Conservation (phyloP, 2,888 invertebrate species). For the Spodoptera exigua region DNA sequence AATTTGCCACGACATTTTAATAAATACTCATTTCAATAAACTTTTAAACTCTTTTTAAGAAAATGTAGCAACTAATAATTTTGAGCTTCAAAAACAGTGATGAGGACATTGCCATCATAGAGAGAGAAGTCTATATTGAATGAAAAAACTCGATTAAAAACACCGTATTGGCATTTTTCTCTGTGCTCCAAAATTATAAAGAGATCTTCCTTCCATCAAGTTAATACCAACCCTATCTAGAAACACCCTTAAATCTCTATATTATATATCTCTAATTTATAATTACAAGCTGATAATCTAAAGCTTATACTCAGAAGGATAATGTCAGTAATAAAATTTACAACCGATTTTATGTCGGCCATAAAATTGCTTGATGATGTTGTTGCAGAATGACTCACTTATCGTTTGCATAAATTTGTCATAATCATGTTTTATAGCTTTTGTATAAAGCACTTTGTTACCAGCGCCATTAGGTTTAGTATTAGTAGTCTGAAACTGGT, state of each 20-base stretch:
- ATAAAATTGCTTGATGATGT: conserved; percentile 64
- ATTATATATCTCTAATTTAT: conserved; percentile 53
- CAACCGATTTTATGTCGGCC: conserved; percentile 62
- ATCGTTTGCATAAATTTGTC: conserved; percentile 55
- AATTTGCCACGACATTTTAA: too few relatives aligned
- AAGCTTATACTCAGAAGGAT: conserved; percentile 40
- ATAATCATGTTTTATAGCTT: conserved; percentile 52
- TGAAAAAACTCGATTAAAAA: too few relatives aligned
- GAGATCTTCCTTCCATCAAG: neutral
- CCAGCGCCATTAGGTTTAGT: conserved; percentile 39
- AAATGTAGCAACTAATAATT: too few relatives aligned
- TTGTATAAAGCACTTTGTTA: conserved; percentile 48
- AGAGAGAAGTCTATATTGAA: too few relatives aligned
- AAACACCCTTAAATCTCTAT: conserved; percentile 33
- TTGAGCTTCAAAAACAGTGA: too few relatives aligned
- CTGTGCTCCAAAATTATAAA: too few relatives aligned
- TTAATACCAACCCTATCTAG: conserved; percentile 28
- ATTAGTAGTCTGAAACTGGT: neutral
- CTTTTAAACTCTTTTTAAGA: too few relatives aligned
- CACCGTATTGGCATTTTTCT: too few relatives aligned
- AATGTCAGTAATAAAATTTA: conserved; percentile 68
- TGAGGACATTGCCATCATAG: too few relatives aligned
- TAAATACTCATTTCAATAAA: too few relatives aligned
- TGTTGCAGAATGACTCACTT: conserved; percentile 55
- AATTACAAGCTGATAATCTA: conserved; percentile 55